phyloP scores from a whole-genome alignment of 2,113 vertebrate genomes.

The Heliornis fulica region DNA sequence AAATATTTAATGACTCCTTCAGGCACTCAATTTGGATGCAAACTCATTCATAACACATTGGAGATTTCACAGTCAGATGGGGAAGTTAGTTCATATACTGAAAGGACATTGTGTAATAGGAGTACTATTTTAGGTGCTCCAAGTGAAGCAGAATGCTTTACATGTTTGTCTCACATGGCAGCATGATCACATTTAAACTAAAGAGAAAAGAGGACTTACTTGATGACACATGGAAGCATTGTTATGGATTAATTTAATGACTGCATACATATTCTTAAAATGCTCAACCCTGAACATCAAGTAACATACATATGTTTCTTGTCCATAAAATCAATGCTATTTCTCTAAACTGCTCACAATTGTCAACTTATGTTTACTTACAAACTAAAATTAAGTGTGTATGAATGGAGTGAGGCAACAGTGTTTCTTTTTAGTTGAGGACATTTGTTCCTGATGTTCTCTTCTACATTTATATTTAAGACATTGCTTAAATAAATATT shows the following conservation, averaged over 20 bases:
- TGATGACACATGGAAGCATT: background rate
- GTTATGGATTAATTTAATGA: background rate
- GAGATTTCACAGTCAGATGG: background rate
- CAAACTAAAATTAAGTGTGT: background rate
- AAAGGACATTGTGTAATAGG: background rate
- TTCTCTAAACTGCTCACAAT: background rate
- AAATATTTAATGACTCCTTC: background rate
- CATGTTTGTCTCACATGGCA: background rate
- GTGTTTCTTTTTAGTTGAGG: background rate
- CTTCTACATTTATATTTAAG: background rate
- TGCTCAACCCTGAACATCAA: background rate
- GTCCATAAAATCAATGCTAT: background rate
- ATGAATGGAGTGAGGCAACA: background rate
- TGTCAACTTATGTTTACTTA: background rate
- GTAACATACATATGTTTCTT: background rate
- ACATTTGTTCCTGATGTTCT: background rate
- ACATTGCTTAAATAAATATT: background rate
- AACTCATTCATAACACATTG: background rate
- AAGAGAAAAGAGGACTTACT: background rate
- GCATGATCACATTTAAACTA: background rate
- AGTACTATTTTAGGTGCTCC: background rate
- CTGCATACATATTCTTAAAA: background rate
- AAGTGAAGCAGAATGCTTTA: slow-evolving; percentile 9
- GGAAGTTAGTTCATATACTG: background rate
- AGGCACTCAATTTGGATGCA: background rate